Evolutionary conservation across 2,797 vertebrate genomes (phyloP), one percentile per base, ranked within the genome.

Genomic region (Tenualosa thibaudeaui): DNA sequence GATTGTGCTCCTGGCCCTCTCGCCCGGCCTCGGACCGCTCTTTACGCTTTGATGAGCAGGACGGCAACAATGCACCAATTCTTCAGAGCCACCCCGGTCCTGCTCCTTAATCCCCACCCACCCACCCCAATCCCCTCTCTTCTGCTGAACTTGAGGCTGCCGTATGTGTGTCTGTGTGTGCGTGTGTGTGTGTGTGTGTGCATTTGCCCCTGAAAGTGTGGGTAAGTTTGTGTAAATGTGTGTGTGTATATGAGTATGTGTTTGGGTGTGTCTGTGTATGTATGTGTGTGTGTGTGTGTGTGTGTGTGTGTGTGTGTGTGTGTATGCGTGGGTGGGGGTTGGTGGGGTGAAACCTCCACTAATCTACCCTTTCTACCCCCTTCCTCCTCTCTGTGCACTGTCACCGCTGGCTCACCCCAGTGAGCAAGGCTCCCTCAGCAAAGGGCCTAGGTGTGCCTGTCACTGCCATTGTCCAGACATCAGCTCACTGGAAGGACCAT

Each of bases 11-110:
- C 83, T 58, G 58, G 81, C 62, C 81, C 56, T 84, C 86, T 86
- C 88, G 62, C 81, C 86, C 86, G 83, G 83, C 81, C 86, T 91
- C 88, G 85, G 88, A 89, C 84, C 84, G 84, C 87, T 86, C 86
- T 90, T 90, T 88, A 90, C 31, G 86, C 93, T 93, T 93, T 93
- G 91, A 94, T 91, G 90, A 93, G 89, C 90, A 86, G 81, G 83
- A 43, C 88, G 50, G 9, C 89, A 93, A 94, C 91, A 94, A 95
- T 89, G 89, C 90, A 26, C 81, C 10, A 46, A 92, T 93, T 95
- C 92, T 93, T 91, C 83, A 82, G 71, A 89, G 84, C 88, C 84
- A 37, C 88, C 86, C 84, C 13, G 24, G 85, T 85, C 81, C 83
- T 81, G 89, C 87, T 87, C 85, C 86, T 88, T 92, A 93, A 95